Evolutionary conservation across 2,888 invertebrate species (phyloP), one percentile per base, ranked within the genome.

Genomic region (Erebia aethiops): DNA sequence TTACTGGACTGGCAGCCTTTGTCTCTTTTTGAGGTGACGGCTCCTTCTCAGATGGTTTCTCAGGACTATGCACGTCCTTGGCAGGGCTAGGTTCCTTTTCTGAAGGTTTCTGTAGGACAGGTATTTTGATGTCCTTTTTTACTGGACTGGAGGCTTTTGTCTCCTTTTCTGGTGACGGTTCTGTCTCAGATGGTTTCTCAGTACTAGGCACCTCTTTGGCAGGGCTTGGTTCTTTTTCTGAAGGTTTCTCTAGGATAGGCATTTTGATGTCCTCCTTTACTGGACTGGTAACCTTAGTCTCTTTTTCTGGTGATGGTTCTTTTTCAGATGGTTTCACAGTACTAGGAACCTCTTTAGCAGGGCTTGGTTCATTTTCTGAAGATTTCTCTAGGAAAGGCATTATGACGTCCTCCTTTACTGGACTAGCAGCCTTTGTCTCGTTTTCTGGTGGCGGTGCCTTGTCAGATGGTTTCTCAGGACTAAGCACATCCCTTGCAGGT

Each of bases 1-100:
- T 62, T 0, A 10, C 60, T 10, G 51, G 49, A 1, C 46, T 58
- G 52, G 35, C 35, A 7, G 0, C 35, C 35, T 35, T 35, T 35
- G 35, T 35, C 7, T 35, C 35, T 7, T 35, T 35, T 7, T 35
- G 7, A 7, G 7, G 35, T 0, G 35, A 35, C 0, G 21, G 26
- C 43, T 35, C 52, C 54, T 60, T 54, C 13, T 52, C 61, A 1
- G 9, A 13, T 1, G 13, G 51, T 14, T 54, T 11, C 10, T 10
- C 13, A 3, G 10, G 11, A 13, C 1, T n/a, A 13, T 1, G 0
- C 21, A 49, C 13, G 5, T 70, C 54, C 67, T 60, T 43, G 41
- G n/a, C 49, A 8, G 69, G 72, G 67, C 69, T 74, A 4, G 69
- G 62, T 4, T 18, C 60, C 52, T 78, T 78, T 0, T 78, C 75